phyloP scores from a whole-genome alignment of 1,140 invertebrate genomes.

The Penaeus indicus region DNA sequence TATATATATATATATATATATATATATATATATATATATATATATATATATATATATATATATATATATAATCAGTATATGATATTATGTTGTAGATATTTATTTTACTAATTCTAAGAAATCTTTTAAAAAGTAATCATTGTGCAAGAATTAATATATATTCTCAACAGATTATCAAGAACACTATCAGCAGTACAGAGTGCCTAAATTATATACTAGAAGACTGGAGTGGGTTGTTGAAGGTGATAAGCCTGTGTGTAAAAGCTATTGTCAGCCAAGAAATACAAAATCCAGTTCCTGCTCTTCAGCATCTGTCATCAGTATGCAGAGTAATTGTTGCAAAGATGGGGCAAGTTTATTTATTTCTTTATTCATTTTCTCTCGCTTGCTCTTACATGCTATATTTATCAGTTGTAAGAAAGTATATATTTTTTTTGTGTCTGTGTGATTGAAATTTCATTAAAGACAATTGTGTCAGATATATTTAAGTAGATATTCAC shows the following conservation, averaged over 20 bases:
- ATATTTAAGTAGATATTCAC: too few relatives aligned
- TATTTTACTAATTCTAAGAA: too few relatives aligned
- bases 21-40: too few relatives aligned
- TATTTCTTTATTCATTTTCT: neutral
- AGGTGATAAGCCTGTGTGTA: neutral
- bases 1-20: too few relatives aligned
- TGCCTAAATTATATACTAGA: slow-evolving; percentile 28
- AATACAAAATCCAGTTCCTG: neutral
- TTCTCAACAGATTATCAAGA: slow-evolving; percentile 22
- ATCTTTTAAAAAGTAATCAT: too few relatives aligned
- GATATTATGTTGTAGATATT: too few relatives aligned
- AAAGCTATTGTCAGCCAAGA: neutral
- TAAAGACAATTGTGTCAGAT: too few relatives aligned
- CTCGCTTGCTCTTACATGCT: too few relatives aligned
- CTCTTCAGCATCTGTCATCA: slow-evolving; percentile 22
- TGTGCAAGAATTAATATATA: too few relatives aligned
- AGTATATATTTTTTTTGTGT: neutral
- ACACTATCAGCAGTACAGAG: neutral
- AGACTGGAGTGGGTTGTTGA: slow-evolving; percentile 33
- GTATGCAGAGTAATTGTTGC: slow-evolving; percentile 21
- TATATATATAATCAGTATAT: neutral
- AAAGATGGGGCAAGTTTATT: slow-evolving; percentile 9
- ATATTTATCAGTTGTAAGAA: neutral
- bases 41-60: too few relatives aligned
- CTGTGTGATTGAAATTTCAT: too few relatives aligned